A percentile compares a stretch with the other conserved stretches of the same genome.
Conservation (phyloP, 2,797 vertebrate genomes). For the Xenopus petersii region DNA sequence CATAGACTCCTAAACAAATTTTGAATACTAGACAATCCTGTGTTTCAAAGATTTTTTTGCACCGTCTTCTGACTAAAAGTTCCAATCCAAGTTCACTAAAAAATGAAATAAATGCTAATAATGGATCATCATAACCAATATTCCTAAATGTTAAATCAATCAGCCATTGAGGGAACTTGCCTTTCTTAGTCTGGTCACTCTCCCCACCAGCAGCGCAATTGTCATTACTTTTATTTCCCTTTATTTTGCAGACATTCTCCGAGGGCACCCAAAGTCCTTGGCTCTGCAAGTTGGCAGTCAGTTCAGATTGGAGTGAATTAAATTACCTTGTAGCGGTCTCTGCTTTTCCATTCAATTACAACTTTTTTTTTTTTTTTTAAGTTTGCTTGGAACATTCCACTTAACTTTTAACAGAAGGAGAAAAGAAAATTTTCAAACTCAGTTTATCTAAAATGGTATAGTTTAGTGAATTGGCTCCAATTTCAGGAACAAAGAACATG, state of each 20-base stretch:
- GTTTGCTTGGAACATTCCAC: constrained; percentile 63
- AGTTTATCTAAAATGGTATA: no score
- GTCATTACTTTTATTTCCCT: constrained; percentile 63
- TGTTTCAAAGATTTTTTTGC: no score
- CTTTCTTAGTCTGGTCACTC: constrained; percentile 46
- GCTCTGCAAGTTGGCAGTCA: constrained; percentile 66
- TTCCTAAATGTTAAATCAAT: constrained; percentile 64
- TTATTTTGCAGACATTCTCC: constrained; percentile 62
- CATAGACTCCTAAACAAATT: no score
- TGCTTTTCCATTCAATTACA: constrained; percentile 71
- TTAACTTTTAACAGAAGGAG: constrained; percentile 59
- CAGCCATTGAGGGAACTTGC: constrained; percentile 61
- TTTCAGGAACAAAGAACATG: no score
- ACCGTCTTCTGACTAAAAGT: no score
- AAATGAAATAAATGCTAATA: constrained; percentile 60
- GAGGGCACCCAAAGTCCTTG: constrained; percentile 69
- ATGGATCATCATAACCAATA: constrained; percentile 53
- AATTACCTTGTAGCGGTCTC: constrained; percentile 68
- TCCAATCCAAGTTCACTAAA: constrained; percentile 46
- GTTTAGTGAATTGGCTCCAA: no score
- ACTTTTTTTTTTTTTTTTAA: constrained; percentile 59
- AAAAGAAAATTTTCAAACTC: not conserved
- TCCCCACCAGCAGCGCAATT: constrained; percentile 53
- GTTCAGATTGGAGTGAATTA: constrained; percentile 64
- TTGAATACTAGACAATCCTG: no score